Evolutionary conservation across 2,888 invertebrate genomes (phyloP).

Genomic region (Balanococcus diminutus): DNA sequence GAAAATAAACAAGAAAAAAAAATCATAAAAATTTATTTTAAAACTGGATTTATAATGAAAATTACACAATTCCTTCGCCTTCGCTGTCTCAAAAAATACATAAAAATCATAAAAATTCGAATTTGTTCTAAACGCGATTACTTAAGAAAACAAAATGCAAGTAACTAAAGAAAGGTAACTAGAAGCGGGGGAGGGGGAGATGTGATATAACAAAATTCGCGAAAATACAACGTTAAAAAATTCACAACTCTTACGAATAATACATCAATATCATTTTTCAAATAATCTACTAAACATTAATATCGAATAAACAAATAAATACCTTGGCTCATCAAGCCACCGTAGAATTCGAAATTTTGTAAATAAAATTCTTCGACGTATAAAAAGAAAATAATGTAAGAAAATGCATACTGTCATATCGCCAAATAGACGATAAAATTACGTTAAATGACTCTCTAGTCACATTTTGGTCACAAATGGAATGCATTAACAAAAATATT

Average conservation of each 20-base stretch:
- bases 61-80: neutral
- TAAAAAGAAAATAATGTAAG: no score
- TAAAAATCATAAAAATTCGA: neutral
- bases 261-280: neutral
- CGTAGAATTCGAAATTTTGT: no score
- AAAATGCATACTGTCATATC: no score
- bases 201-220: neutral
- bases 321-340: no score
- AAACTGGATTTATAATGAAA: neutral
- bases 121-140: neutral
- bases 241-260: neutral
- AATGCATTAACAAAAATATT: neutral
- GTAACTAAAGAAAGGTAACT: conserved; percentile 6
- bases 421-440: no score
- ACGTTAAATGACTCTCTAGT: no score
- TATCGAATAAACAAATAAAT: neutral
- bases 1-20: neutral
- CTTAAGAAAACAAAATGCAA: neutral
- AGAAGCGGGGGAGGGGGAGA: neutral
- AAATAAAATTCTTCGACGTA: no score
- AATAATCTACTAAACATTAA: neutral
- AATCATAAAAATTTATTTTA: neutral
- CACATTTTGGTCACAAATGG: no score
- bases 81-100: neutral
- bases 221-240: neutral